Conservation (phyloP, 2,113 vertebrate genomes). For the Cyanoramphus novaezelandiae region DNA sequence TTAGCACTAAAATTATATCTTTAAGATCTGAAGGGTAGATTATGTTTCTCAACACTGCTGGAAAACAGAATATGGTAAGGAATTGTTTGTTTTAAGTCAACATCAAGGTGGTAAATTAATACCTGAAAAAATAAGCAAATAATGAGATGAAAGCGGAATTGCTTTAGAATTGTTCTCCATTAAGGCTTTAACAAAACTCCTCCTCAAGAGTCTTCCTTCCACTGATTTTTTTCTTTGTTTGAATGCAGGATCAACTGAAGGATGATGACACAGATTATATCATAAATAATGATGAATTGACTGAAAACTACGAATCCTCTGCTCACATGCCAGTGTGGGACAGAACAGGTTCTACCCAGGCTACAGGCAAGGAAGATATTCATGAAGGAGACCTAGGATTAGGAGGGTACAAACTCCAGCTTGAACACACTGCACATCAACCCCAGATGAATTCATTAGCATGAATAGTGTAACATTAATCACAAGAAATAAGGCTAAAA, state of each 20-base stretch:
- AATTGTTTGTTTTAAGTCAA: not conserved
- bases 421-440: conserved; percentile 33
- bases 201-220: not conserved
- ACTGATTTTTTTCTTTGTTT: not conserved
- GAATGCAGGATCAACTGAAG: conserved; percentile 70
- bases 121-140: not conserved
- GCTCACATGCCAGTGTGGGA: not conserved
- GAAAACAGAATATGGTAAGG: not conserved
- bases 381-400: conserved; percentile 77
- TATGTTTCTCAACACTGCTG: not conserved
- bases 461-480: not conserved
- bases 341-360: not conserved
- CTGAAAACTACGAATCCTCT: not conserved
- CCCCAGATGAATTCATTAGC: not conserved
- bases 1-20: not conserved
- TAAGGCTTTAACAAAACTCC: not conserved
- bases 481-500: not conserved
- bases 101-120: not conserved
- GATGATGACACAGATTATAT: conserved; percentile 71
- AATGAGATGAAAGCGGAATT: not conserved
- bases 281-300: conserved; percentile 73
- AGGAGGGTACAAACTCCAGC: conserved; percentile 69
- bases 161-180: not conserved
- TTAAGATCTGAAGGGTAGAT: not conserved
- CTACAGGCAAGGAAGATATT: conserved; percentile 68